Percentiles rank a stretch among this genome's conserved stretches.
These are phyloP conservation scores for Criorhina ranunculi DNA, from an alignment of 2,888 invertebrate species.

Conservation along the genomic window DNA sequence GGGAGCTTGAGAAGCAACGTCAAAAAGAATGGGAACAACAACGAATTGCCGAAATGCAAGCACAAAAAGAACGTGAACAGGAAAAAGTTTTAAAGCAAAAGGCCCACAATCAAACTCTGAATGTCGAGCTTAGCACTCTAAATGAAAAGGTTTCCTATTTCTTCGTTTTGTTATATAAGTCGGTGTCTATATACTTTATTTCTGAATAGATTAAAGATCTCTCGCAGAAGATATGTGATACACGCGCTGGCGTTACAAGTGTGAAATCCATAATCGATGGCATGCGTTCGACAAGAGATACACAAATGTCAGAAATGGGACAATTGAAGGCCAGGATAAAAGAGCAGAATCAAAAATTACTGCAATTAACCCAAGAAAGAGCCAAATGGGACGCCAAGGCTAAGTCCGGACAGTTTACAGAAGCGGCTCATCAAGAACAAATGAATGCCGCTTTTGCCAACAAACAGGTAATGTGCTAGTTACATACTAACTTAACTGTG, in stretches of 20 bases:
- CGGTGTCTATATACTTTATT: constrained; percentile 23
- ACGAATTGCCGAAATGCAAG: constrained; percentile 92
- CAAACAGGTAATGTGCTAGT: constrained; percentile 85
- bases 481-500: background rate
- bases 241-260: constrained; percentile 93
- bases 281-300: constrained; percentile 96
- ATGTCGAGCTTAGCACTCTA: constrained; percentile 90
- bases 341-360: constrained; percentile 92
- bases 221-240: constrained; percentile 92
- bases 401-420: constrained; percentile 82
- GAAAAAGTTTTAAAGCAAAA: constrained; percentile 93
- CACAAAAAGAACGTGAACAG: constrained; percentile 93
- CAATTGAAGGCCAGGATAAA: constrained; percentile 92
- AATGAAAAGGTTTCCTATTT: constrained; percentile 82
- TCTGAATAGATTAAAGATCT: constrained; percentile 89
- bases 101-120: constrained; percentile 93
- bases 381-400: constrained; percentile 90
- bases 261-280: constrained; percentile 98
- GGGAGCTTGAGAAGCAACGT: constrained; percentile 97
- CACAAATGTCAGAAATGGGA: constrained; percentile 94
- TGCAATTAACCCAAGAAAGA: constrained; percentile 93
- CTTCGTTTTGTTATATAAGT: background rate
- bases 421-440: constrained; percentile 86
- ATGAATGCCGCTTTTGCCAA: constrained; percentile 88
- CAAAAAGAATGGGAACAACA: constrained; percentile 98